phyloP scores from a whole-genome alignment of 2,888 invertebrate species.

The Athalia circularis region DNA sequence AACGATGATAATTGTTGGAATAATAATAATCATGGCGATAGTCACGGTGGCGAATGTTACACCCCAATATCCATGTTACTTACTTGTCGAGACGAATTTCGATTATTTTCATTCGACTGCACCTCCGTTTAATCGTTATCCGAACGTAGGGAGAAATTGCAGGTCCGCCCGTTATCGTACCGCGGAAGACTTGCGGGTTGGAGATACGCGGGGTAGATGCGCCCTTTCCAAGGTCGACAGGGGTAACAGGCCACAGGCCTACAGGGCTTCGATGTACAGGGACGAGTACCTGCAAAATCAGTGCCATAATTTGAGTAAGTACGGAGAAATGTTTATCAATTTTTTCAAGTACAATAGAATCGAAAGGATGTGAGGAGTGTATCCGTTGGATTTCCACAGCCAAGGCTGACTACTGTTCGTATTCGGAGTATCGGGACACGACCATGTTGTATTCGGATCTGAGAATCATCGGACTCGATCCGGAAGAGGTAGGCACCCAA shows the following conservation, averaged over 20 bases:
- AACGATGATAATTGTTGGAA: too few species aligned
- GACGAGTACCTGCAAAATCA: constrained; percentile 91
- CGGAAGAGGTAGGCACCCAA: constrained; percentile 58
- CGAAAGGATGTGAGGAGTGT: too few species aligned
- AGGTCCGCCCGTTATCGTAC: constrained; percentile 67
- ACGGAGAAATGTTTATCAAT: too few species aligned
- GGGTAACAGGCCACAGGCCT: constrained; percentile 85
- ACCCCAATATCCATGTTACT: not conserved
- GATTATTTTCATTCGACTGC: too few species aligned
- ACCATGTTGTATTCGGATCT: constrained; percentile 81
- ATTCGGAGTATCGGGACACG: constrained; percentile 85
- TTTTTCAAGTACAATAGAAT: too few species aligned
- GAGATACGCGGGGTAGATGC: constrained; percentile 78
- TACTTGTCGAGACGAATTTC: not conserved
- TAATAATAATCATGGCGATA: too few species aligned
- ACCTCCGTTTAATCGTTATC: too few species aligned
- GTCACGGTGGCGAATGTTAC: too few species aligned
- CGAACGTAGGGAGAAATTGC: constrained; percentile 58
- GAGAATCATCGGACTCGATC: constrained; percentile 63
- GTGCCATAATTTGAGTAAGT: constrained; percentile 82
- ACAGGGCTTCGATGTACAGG: constrained; percentile 83
- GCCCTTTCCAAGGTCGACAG: constrained; percentile 84
- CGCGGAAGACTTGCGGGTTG: constrained; percentile 69
- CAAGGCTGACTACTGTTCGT: constrained; percentile 82
- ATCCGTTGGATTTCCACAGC: constrained; percentile 52